These are phyloP conservation scores for Macaria liturata DNA, from an alignment of 2,888 invertebrate genomes.

Conservation along the genomic window DNA sequence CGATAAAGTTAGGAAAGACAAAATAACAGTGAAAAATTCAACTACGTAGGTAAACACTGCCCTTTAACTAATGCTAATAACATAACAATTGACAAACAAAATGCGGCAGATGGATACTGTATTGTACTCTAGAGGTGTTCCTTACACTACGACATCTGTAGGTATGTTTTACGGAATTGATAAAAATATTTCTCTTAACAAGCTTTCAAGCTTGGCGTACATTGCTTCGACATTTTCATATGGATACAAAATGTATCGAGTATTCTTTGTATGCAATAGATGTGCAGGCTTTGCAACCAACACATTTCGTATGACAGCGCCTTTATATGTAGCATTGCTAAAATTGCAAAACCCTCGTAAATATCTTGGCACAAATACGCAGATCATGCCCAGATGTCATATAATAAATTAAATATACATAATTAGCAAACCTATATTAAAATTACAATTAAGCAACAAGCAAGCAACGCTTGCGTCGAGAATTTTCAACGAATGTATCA, in stretches of 20 bases:
- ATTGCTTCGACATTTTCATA: too few relatives aligned
- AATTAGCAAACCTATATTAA: constrained; percentile 21
- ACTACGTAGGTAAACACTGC: constrained; percentile 23
- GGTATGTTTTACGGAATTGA: too few relatives aligned
- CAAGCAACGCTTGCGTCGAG: constrained; percentile 41
- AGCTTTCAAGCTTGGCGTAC: too few relatives aligned
- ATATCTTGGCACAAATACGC: constrained; percentile 10
- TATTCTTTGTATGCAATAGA: too few relatives aligned
- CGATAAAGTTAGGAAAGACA: constrained; percentile 3
- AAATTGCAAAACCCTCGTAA: too few relatives aligned
- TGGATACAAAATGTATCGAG: too few relatives aligned
- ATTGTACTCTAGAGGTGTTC: too few relatives aligned
- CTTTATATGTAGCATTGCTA: too few relatives aligned
- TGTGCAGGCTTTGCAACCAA: too few relatives aligned
- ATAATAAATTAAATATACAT: constrained; percentile 16
- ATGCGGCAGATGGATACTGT: neutral
- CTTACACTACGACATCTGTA: too few relatives aligned
- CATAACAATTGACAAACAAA: constrained; percentile 28
- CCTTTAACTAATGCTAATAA: constrained; percentile 24
- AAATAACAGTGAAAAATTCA: constrained; percentile 13
- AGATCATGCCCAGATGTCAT: constrained; percentile 11
- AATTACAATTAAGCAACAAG: constrained; percentile 36
- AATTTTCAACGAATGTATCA: constrained; percentile 40
- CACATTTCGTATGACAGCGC: too few relatives aligned
- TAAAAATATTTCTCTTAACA: too few relatives aligned